phyloP scores from a whole-genome alignment of 1,140 invertebrate genomes.

The Zaprionus davidi region DNA sequence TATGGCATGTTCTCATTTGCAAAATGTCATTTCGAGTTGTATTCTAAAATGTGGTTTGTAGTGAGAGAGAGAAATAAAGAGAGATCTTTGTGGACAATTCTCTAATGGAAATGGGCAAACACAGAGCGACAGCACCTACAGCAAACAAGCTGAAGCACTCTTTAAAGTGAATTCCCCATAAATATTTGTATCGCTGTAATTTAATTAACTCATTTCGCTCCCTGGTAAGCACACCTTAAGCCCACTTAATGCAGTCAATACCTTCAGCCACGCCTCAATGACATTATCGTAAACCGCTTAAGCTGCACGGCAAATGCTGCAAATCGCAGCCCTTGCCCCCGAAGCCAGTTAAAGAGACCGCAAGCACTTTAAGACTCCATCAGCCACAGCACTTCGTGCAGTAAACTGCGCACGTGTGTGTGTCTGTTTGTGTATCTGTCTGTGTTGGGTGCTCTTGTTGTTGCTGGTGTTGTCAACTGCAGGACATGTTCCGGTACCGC shows the following conservation, averaged over 20 bases:
- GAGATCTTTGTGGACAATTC: neutral
- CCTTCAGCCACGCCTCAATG: slow-evolving; percentile 30
- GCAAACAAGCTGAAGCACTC: neutral
- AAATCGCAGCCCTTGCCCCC: neutral
- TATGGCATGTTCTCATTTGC: slow-evolving; percentile 28
- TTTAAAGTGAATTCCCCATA: neutral
- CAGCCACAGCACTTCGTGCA: slow-evolving; percentile 37
- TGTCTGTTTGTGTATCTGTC: neutral
- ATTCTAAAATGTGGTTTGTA: neutral
- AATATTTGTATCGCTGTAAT: neutral
- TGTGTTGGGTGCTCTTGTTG: neutral
- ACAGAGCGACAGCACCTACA: neutral
- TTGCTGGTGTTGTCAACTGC: slow-evolving; percentile 40
- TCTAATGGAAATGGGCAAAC: neutral
- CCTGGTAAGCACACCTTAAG: slow-evolving; percentile 33
- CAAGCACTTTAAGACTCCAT: slow-evolving; percentile 57
- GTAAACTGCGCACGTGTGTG: neutral
- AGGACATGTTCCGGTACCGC: slow-evolving; percentile 24
- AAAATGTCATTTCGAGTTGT: slow-evolving; percentile 12
- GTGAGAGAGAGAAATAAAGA: neutral
- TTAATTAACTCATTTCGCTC: slow-evolving; percentile 29
- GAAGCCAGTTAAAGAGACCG: neutral
- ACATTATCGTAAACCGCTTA: slow-evolving; percentile 56
- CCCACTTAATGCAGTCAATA: slow-evolving; percentile 46
- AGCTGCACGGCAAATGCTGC: slow-evolving; percentile 44